Conservation (phyloP, 2,113 vertebrate species). For the Phycodurus eques region DNA sequence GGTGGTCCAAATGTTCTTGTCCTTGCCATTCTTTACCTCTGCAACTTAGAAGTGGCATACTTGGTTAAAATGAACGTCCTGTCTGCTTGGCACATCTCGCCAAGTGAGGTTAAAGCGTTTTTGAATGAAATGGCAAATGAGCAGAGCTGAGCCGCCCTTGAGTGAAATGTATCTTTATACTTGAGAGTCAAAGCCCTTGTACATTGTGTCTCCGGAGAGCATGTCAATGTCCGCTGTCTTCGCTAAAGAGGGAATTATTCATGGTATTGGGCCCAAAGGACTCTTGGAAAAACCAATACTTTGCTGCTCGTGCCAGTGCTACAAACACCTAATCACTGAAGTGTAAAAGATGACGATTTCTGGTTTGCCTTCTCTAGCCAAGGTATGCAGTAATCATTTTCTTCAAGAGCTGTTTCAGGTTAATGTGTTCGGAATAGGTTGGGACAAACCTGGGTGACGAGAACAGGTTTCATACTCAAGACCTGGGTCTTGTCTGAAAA, state of each 20-base stretch:
- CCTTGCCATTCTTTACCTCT: not conserved
- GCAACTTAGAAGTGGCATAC: constrained; percentile 7
- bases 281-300: not conserved
- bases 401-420: not conserved
- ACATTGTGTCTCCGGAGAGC: not conserved
- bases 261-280: not conserved
- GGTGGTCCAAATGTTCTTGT: constrained; percentile 1
- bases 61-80: constrained; percentile 24
- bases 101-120: constrained; percentile 8
- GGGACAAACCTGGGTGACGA: not conserved
- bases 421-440: not conserved
- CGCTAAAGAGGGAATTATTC: not conserved
- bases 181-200: constrained; percentile 1
- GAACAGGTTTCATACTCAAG: not conserved
- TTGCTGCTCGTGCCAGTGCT: not conserved
- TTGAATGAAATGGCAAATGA: constrained; percentile 20
- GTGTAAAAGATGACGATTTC: not conserved
- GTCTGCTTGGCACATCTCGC: constrained; percentile 3
- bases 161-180: constrained; percentile 3
- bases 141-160: not conserved
- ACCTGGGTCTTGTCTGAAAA: not conserved
- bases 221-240: constrained; percentile 4
- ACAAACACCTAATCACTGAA: not conserved
- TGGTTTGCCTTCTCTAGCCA: not conserved
- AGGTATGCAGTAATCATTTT: not conserved